Evolutionary conservation across 2,888 invertebrate genomes (phyloP).

Genomic region (Harmothoe impar): DNA sequence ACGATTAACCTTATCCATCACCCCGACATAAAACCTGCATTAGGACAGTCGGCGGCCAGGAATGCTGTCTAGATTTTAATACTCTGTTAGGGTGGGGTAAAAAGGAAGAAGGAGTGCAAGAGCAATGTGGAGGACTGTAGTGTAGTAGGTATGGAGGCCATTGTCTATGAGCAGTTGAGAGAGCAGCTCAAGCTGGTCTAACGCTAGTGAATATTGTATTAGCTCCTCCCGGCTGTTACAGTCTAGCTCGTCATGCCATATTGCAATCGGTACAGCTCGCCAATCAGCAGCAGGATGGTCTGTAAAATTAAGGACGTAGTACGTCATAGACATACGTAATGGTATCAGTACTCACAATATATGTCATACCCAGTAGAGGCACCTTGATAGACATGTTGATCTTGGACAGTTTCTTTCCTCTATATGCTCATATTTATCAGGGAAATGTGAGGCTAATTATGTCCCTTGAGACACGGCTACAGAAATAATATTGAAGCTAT

Average conservation of each 20-base stretch:
- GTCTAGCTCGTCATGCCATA: constrained; percentile 10
- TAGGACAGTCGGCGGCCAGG: not conserved
- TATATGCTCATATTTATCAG: too few species aligned
- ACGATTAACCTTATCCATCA: constrained; percentile 53
- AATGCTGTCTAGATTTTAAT: not conserved
- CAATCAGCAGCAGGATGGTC: too few species aligned
- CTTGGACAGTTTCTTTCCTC: too few species aligned
- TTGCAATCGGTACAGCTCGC: not conserved
- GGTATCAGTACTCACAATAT: too few species aligned
- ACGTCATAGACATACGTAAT: too few species aligned
- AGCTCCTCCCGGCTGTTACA: not conserved
- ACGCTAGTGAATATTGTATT: not conserved
- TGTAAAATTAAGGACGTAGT: too few species aligned
- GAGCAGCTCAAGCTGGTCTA: not conserved
- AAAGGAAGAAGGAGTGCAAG: not conserved
- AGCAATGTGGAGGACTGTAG: not conserved
- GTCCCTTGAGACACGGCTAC: too few species aligned
- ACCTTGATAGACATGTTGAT: too few species aligned
- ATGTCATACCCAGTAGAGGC: too few species aligned
- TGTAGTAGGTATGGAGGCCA: not conserved
- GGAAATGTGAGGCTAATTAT: too few species aligned
- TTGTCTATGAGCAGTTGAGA: not conserved
- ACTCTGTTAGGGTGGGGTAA: not conserved
- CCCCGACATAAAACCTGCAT: not conserved
- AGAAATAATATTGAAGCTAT: too few species aligned